Base-by-base conservation (phyloP, 1,140 invertebrate species). In the Drosophila nigrodunni region DNA sequence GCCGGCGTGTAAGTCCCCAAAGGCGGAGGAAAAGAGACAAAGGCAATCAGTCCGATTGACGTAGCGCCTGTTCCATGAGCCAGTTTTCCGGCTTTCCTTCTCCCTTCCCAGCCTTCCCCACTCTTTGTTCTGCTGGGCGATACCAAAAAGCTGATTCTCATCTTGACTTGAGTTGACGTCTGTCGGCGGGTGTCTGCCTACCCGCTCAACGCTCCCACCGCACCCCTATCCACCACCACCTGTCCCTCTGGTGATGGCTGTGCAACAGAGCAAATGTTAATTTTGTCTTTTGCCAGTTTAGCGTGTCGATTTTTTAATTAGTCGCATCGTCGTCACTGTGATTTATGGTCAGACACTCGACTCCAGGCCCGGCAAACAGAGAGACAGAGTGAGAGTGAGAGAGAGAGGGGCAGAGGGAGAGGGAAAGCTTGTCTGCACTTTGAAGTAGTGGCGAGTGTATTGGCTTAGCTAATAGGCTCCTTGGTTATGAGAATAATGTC, bases 271-370 rank as follows among this genome's bases (percentile, higher is more conserved):
- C 70, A 76, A 89, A 89, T 89, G 85, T 90, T 89, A 89, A 89
- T 89, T 89, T 79, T 71, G 85, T 89, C 86, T 89, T 79, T 85
- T 81, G 86, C 85, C 85, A 85, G 85, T 85, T 89, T 89, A 89
- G 85, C 85, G 85, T 89, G 85, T 89, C 86, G 85, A 89, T 89
- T 89, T 89, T 89, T 89, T 89, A 89, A 89, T 89, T 89, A 89
- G 85, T 89, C 85, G 80, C 85, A 85, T 89, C 85, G 80, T 90
- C 85, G 80, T 89, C 85, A 73, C 81, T 81, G 85, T 89, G 85
- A 89, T 89, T 89, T 89, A 89, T 89, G 85, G 81, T 49, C 75
- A 59, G 37, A 64, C 55, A 52, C 55, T 49, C 74, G 78, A 68
- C 54, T 41, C 10, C 69, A 66, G 46, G 49, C 52, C 58, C 50